phyloP scores from a whole-genome alignment of 1,140 invertebrate species.

The Brachionus rotundiformis region DNA sequence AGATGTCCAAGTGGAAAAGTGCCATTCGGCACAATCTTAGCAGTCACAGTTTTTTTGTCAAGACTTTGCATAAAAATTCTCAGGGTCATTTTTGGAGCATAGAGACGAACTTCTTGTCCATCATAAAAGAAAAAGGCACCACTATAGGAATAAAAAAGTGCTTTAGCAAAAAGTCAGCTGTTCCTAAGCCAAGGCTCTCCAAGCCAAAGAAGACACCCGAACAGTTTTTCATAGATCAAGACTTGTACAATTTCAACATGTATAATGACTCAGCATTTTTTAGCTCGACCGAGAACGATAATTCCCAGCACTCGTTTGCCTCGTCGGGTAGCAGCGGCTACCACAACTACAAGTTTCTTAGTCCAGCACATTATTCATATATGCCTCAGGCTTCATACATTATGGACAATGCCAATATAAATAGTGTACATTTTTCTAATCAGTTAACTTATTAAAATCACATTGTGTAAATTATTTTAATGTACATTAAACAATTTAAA shows the following conservation, averaged over 20 bases:
- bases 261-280: constrained; percentile 49
- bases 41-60: constrained; percentile 46
- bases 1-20: constrained; percentile 42
- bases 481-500: constrained; percentile 27
- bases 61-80: constrained; percentile 24
- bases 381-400: not conserved
- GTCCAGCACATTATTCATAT: not conserved
- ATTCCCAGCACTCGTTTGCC: not conserved
- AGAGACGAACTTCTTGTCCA: constrained; percentile 14
- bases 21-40: constrained; percentile 47
- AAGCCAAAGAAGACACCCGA: not conserved
- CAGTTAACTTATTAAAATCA: constrained; percentile 35
- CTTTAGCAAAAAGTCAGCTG: not conserved
- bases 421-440: constrained; percentile 22
- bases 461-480: not conserved
- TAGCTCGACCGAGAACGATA: constrained; percentile 22
- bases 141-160: constrained; percentile 10
- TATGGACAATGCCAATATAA: constrained; percentile 23
- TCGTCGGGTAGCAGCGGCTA: not conserved
- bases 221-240: not conserved
- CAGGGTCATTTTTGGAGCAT: constrained; percentile 49
- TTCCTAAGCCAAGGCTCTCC: not conserved
- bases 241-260: not conserved
- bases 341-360: constrained; percentile 22
- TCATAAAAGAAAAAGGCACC: constrained; percentile 33